phyloP scores from a whole-genome alignment of 2,797 vertebrate species.

The Pipistrellus pipistrellus region DNA sequence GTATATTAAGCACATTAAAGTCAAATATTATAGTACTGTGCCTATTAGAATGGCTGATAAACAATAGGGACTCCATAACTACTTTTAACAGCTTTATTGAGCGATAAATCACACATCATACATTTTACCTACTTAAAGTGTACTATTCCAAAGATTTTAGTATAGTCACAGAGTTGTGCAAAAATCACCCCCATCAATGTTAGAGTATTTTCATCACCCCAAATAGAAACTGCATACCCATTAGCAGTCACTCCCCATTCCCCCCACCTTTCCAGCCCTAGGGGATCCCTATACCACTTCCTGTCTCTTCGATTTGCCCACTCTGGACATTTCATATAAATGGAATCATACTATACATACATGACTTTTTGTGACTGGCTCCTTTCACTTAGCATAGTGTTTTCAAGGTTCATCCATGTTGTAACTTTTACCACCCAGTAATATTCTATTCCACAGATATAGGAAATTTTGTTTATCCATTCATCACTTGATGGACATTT shows the following conservation, averaged over 20 bases:
- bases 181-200: not conserved
- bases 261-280: not conserved
- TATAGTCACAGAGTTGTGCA: not conserved
- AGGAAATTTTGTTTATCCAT: not conserved
- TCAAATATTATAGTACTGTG: not conserved
- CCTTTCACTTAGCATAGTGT: not conserved
- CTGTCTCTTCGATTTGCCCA: slow-evolving; percentile 18
- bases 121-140: not conserved
- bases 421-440: not conserved
- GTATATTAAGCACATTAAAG: not conserved
- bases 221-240: not conserved
- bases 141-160: not conserved
- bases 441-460: not conserved
- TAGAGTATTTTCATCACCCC: not conserved
- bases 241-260: not conserved
- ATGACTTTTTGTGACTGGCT: not conserved
- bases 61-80: not conserved
- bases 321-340: slow-evolving; percentile 24
- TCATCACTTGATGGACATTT: not conserved
- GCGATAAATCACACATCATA: not conserved
- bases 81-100: not conserved
- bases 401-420: slow-evolving; percentile 7
- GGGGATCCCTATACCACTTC: not conserved
- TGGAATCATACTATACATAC: not conserved
- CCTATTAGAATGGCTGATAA: not conserved